A percentile compares a stretch with the other conserved stretches of the same genome.
Conservation (phyloP, 2,888 invertebrate genomes). For the Clitarchus hookeri region DNA sequence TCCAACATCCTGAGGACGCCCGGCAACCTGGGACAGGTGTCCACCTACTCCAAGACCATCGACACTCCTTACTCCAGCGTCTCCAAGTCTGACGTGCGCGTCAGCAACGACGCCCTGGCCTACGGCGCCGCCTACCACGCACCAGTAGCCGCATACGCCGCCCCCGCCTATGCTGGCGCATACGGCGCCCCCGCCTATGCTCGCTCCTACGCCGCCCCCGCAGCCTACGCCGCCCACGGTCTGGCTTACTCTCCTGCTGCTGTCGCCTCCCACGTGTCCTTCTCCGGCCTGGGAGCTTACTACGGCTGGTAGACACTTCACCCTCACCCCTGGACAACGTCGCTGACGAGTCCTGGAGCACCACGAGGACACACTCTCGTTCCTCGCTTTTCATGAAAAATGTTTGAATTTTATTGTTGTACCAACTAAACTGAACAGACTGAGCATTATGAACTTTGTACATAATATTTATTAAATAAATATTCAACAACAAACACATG, state of each 20-base stretch:
- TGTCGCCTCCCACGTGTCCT: too few relatives aligned
- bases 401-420: too few relatives aligned
- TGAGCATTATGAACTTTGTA: too few relatives aligned
- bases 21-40: slow-evolving; percentile 68
- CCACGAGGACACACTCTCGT: too few relatives aligned
- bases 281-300: too few relatives aligned
- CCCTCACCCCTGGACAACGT: too few relatives aligned
- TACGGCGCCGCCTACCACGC: slow-evolving; percentile 44
- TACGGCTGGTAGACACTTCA: too few relatives aligned
- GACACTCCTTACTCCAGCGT: slow-evolving; percentile 75
- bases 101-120: slow-evolving; percentile 49
- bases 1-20: slow-evolving; percentile 58
- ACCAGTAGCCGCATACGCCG: slow-evolving; percentile 43
- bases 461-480: too few relatives aligned
- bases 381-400: too few relatives aligned
- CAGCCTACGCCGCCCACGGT: slow-evolving; percentile 24
- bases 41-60: slow-evolving; percentile 70
- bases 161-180: slow-evolving; percentile 44
- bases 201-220: slow-evolving; percentile 44
- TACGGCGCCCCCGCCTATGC: slow-evolving; percentile 43
- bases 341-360: too few relatives aligned
- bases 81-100: slow-evolving; percentile 70
- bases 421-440: too few relatives aligned
- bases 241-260: not conserved
- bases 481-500: too few relatives aligned